Conservation (phyloP, 2,113 vertebrate species). For the Eurystomus gularis region DNA sequence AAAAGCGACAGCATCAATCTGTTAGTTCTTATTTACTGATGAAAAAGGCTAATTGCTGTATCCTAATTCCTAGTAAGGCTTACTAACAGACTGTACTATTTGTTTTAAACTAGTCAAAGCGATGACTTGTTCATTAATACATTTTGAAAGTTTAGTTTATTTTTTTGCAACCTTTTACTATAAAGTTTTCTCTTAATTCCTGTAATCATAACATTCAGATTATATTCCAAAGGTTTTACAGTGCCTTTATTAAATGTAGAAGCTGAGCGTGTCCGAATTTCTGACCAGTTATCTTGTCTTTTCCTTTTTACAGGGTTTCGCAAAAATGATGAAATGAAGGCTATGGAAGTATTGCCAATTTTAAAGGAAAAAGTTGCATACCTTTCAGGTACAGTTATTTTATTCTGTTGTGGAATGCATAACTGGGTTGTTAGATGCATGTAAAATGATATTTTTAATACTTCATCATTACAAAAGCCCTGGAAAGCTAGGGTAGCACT, state of each 20-base stretch:
- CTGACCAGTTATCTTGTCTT: background rate
- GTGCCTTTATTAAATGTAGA: background rate
- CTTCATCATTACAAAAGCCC: background rate
- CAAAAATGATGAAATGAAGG: constrained; percentile 97
- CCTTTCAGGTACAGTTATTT: constrained; percentile 86
- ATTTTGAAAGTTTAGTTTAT: background rate
- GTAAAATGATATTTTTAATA: background rate
- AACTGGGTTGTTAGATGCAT: background rate
- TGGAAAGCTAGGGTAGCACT: background rate
- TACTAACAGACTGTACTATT: background rate
- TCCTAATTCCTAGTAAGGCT: background rate
- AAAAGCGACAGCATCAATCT: background rate
- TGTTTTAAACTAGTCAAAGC: background rate
- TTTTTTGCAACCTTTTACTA: background rate
- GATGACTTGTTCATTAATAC: background rate
- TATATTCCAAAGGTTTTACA: background rate
- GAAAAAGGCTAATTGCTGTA: background rate
- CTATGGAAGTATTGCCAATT: constrained; percentile 95
- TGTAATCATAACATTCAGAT: background rate
- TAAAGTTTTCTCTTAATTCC: background rate
- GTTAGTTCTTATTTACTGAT: background rate
- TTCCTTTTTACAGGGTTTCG: constrained; percentile 87
- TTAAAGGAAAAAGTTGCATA: constrained; percentile 98
- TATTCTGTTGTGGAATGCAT: background rate
- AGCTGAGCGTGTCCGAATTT: background rate